phyloP scores from a whole-genome alignment of 2,113 vertebrate species.

The Austrofundulus limnaeus region DNA sequence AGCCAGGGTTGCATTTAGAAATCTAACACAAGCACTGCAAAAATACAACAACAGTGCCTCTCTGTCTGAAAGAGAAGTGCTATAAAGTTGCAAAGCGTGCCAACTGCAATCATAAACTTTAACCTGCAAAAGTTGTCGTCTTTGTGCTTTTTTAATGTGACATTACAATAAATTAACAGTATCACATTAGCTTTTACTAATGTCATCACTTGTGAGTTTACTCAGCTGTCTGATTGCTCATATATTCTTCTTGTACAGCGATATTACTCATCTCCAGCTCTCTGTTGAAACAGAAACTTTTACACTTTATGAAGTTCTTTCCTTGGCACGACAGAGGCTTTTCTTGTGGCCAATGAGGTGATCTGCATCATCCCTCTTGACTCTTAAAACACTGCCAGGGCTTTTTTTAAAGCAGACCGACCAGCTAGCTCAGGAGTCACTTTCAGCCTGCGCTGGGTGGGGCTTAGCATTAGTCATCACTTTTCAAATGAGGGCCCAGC shows the following conservation, averaged over 20 bases:
- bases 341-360: not conserved
- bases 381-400: conserved; percentile 6
- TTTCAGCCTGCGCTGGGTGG: conserved; percentile 59
- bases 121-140: not conserved
- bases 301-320: not conserved
- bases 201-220: not conserved
- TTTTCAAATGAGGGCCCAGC: conserved; percentile 46
- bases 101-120: not conserved
- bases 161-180: not conserved
- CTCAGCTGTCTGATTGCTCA: conserved; percentile 1
- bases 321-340: not conserved
- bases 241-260: not conserved
- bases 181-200: not conserved
- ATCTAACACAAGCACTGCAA: not conserved
- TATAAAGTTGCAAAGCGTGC: not conserved
- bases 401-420: conserved; percentile 31
- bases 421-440: conserved; percentile 10
- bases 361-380: conserved; percentile 10
- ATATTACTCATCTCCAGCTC: conserved; percentile 1
- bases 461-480: conserved; percentile 70
- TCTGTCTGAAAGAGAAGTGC: not conserved
- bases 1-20: not conserved
- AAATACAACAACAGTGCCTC: not conserved
- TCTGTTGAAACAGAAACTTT: conserved; percentile 7
- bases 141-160: not conserved